Base-by-base conservation (phyloP, 1,140 invertebrate genomes). In the Ephestia elutella region DNA sequence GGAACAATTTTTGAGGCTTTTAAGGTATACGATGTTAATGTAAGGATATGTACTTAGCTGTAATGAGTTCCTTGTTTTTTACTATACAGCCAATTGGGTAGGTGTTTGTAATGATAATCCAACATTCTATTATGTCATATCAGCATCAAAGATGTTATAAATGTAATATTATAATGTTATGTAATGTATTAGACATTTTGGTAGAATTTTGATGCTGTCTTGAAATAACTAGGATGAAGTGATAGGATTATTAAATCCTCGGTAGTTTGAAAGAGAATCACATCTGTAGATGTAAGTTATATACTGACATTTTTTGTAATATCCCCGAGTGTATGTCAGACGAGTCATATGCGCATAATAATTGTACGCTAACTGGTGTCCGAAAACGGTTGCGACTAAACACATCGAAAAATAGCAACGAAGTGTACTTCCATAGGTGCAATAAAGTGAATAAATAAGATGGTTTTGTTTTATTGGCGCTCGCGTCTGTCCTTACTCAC, bases 21-120 rank as follows among this genome's bases (percentile, higher is more conserved):
- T 88, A 82, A 85, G 80, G 86, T 88, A 88, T 88, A 88, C 86
- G 86, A 88, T 60, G 71, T 71, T 80, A 86, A 80, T 81, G 64
- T 88, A 84, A 85, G 85, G 77, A 75, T 83, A 84, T 79, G 83
- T 88, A 88, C 83, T 88, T 88, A 88, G 85, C 76, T 80, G 68
- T 86, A 80, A 81, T 70, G 71, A 86, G 85, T 87, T 86, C 83
- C 85, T 87, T 73, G 67, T 75, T 75, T 65, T 70, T 70, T 69
- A 68, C 57, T 20, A 64, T 70, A 68, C 66, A 55, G 59, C 63
- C 62, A 63, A 70, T 74, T 76, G 64, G 67, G 65, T 75, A 68
- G 66, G 70, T 78, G 69, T 60, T 71, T 72, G 57, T 69, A 69
- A 67, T 72, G 62, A 62, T 53, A 63, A 57, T 13, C 38, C 50